Evolutionary conservation across 2,888 invertebrate genomes (phyloP).

Genomic region (Drosophila mimetica): DNA sequence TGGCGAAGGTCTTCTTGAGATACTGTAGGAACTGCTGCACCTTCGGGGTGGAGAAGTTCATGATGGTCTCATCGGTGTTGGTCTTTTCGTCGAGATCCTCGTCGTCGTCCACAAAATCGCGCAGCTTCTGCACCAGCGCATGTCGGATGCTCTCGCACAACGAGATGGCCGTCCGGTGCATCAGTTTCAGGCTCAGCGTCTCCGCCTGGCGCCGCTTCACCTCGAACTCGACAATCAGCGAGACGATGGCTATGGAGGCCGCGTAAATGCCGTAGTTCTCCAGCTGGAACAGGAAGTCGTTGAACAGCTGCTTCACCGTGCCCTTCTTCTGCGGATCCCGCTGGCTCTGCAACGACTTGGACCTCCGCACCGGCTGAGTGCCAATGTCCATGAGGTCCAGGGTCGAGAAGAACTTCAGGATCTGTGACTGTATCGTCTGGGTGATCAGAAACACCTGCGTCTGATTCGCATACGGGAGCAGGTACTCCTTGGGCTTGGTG

Average conservation of each 20-base stretch:
- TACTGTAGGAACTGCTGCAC: slow-evolving; percentile 87
- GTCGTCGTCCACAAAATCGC: slow-evolving; percentile 70
- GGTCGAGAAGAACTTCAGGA: slow-evolving; percentile 30
- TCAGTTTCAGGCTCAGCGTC: slow-evolving; percentile 79
- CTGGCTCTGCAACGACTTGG: slow-evolving; percentile 53
- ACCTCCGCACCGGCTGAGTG: slow-evolving; percentile 53
- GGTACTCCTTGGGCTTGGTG: slow-evolving; percentile 85
- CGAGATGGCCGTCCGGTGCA: slow-evolving; percentile 71
- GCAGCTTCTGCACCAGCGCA: slow-evolving; percentile 85
- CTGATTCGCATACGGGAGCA: slow-evolving; percentile 64
- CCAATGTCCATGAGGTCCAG: slow-evolving; percentile 68
- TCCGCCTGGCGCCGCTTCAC: slow-evolving; percentile 86
- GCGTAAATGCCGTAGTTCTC: slow-evolving; percentile 86
- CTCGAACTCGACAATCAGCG: slow-evolving; percentile 88
- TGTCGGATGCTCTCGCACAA: slow-evolving; percentile 85
- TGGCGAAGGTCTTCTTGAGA: slow-evolving; percentile 86
- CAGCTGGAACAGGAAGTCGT: slow-evolving; percentile 85
- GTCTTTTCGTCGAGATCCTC: slow-evolving; percentile 59
- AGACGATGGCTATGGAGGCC: slow-evolving; percentile 86
- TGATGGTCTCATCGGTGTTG: slow-evolving; percentile 81
- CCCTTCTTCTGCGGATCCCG: slow-evolving; percentile 84
- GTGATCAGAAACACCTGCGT: slow-evolving; percentile 26
- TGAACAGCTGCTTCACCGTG: slow-evolving; percentile 85
- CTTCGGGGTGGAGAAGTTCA: slow-evolving; percentile 88
- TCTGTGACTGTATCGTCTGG: slow-evolving; percentile 17